These are phyloP conservation scores for Lytechinus pictus DNA, from an alignment of 35 echinoderm and acorn worm genomes.

Conservation along the genomic window DNA sequence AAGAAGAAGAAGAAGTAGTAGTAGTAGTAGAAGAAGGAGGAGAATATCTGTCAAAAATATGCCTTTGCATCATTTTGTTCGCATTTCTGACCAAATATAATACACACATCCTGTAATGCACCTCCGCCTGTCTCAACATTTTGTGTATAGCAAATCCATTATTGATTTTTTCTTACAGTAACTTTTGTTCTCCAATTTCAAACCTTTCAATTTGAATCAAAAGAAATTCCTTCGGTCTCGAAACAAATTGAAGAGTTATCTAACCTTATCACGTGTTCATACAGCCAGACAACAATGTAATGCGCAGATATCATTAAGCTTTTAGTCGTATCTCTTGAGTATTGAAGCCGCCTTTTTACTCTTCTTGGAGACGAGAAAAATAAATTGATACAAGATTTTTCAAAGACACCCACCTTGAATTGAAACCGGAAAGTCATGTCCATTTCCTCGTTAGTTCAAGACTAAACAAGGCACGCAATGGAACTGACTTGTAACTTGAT, in stretches of 20 bases:
- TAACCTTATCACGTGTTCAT: neutral
- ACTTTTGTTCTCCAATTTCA: neutral
- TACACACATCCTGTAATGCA: too few relatives aligned
- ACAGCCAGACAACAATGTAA: neutral
- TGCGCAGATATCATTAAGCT: neutral
- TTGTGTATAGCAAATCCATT: too few relatives aligned
- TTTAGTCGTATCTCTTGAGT: neutral
- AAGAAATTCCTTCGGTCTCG: neutral
- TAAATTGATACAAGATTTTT: neutral
- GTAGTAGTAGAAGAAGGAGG: too few relatives aligned
- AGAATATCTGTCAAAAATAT: too few relatives aligned
- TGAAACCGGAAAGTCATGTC: neutral
- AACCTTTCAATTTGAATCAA: neutral
- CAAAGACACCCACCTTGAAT: neutral
- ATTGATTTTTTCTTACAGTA: neutral
- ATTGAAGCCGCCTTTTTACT: neutral
- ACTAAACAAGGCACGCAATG: neutral
- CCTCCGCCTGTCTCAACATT: too few relatives aligned
- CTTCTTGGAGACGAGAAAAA: neutral
- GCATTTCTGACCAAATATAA: too few relatives aligned
- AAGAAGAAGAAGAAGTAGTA: too few relatives aligned
- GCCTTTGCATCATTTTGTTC: too few relatives aligned
- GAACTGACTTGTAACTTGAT: neutral
- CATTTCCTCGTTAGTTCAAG: neutral
- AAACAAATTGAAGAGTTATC: neutral